Evolutionary conservation across 2,797 vertebrate genomes (phyloP), one percentile per base, ranked within the genome.

Genomic region (Psittacula derbiana): DNA sequence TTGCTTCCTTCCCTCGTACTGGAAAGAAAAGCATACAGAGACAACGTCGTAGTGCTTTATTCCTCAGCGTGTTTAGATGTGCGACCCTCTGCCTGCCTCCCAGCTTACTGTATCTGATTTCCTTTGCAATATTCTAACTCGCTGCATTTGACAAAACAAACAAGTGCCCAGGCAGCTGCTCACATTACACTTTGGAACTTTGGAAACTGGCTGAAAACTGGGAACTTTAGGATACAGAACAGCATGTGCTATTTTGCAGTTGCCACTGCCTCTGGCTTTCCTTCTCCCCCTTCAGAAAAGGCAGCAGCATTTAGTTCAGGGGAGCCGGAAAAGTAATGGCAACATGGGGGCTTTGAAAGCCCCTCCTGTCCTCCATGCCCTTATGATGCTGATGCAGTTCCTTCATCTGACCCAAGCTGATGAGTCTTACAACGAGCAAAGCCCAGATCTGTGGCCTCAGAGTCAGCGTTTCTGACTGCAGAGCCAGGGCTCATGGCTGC

Each of bases 81-180:
- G 79, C 72, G 66, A 17, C 81, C 70, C 83, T 66, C 78, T 49
- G 53, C 33, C 50, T 33, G 49, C 69, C 69, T 67, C 92, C 80
- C 75, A 76, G 21, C 49, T 36, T 25, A 36, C 52, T 80, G 57
- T 40, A 91, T 93, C 86, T 70, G 79, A 92, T 87, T 95, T 90
- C 78, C 90, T 83, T 85, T 36, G 66, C 78, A 92, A 90, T 92
- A 93, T 88, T 93, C 81, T 25, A 86, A 92, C 74, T 80, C 64
- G 21, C 55, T 23, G 78, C 60, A 28, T 94, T 90, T 86, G 90
- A 88, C 75, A 92, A 96, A 96, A 93, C 91, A 96, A 94, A 90
- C 85, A 76, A 94, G 93, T 76, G 91, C 93, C 78, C 96, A 65
- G 88, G 71, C 93, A 94, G 91, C 80, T 74, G 58, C 72, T 96